Base-by-base conservation (phyloP, 2,888 invertebrate species). In the Ennomos erosarius region DNA sequence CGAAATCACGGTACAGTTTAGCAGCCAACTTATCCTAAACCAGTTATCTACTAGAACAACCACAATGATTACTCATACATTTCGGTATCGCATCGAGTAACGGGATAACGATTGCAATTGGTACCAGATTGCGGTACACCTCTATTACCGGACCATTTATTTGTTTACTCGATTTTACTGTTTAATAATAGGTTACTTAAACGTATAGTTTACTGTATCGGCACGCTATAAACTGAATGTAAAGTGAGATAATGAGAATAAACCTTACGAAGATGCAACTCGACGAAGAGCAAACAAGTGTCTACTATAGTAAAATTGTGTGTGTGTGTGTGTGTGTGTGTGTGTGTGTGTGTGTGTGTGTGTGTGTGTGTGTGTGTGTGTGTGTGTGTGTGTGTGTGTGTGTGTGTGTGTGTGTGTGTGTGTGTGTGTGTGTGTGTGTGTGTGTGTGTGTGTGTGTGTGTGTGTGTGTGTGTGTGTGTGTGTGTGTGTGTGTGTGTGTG, bases 41-140 rank as follows among this genome's bases (percentile, higher is more conserved):
- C 60, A 47, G 65, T 63, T 34, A 43, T 36, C 38, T 49, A 53
- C 35, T 50, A 44, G 60, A 59, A 34, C 54, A 56, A 55, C 59
- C 59, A 39, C 65, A 56, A 49, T 45, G 62, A 63, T 65, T 60
- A 61, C 53, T 65, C 60, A 55, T 55, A 54, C 61, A 38, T 53
- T 57, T 62, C 39, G 50, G 55, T 63, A 48, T 62, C 43, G 62
- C 51, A 61, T 62, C 56, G 51, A 35, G 33, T 65, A 63, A 65
- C 63, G 65, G 65, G 26, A 60, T 51, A 59, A 58, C 43, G 50
- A 60, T 60, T 55, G 60, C 59, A 59, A 59, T 61, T 61, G 53
- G 61, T 46, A 46, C 49, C 26, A 44, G 53, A 49, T 56, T 61
- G 61, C 53, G 61, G 61, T 57, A 53, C 45, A 49, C 49, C 53